Conservation (phyloP, 1,140 invertebrate genomes). For the Pararge aegeria region DNA sequence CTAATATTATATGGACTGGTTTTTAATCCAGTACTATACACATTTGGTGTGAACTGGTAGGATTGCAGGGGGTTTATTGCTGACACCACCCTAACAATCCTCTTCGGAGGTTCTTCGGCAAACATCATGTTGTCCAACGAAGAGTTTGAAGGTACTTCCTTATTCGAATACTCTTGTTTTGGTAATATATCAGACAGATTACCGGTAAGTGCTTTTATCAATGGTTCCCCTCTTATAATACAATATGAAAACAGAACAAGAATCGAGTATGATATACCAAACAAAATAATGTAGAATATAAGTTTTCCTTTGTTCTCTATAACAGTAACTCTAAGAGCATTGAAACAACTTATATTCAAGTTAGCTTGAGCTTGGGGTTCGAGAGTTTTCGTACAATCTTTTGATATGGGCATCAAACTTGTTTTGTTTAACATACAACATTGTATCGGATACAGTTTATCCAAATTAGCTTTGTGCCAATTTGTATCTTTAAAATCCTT, state of each 20-base stretch:
- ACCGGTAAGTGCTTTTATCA: conserved; percentile 36
- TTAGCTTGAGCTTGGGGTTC: conserved; percentile 27
- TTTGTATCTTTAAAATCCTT: conserved; percentile 48
- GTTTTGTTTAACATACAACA: conserved; percentile 59
- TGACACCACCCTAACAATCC: conserved; percentile 56
- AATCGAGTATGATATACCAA: conserved; percentile 35
- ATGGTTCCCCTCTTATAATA: conserved; percentile 53
- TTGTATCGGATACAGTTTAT: conserved; percentile 52
- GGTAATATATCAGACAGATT: conserved; percentile 22
- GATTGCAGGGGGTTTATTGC: conserved; percentile 54
- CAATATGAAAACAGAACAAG: conserved; percentile 58
- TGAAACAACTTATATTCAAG: conserved; percentile 51
- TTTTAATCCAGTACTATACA: conserved; percentile 22
- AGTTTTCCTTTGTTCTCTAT: conserved; percentile 44
- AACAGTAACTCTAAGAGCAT: conserved; percentile 44
- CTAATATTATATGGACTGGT: conserved; percentile 22
- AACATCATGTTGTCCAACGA: conserved; percentile 58
- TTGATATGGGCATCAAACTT: conserved; percentile 40
- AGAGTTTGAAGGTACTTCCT: conserved; percentile 27
- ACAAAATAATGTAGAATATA: conserved; percentile 51
- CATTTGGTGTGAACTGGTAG: conserved; percentile 49
- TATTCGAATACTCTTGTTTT: conserved; percentile 28
- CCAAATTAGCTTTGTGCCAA: conserved; percentile 48
- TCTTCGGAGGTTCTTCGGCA: conserved; percentile 57
- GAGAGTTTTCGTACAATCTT: conserved; percentile 41